Percentiles rank a stretch among this genome's conserved stretches.
Conservation (phyloP, 2,797 vertebrate genomes). For the Hippoglossus hippoglossus region DNA sequence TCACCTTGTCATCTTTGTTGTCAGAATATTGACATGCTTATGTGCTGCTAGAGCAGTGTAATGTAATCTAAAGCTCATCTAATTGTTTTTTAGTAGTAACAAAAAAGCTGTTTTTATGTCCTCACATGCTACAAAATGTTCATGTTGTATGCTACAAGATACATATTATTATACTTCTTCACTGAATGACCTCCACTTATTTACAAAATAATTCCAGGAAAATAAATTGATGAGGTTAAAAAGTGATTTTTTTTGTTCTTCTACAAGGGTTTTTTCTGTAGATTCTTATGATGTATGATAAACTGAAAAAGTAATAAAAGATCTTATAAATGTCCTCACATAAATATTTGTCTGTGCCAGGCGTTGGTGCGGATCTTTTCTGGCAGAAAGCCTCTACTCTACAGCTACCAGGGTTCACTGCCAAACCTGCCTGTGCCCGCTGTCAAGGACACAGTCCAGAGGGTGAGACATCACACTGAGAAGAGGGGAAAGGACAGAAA, state of each 20-base stretch:
- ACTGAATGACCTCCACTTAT: neutral
- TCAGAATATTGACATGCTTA: neutral
- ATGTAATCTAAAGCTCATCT: neutral
- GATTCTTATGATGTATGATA: neutral
- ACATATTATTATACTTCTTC: neutral
- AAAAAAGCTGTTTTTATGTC: neutral
- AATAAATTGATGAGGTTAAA: too few relatives aligned
- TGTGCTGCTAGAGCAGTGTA: neutral
- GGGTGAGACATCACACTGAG: constrained; percentile 79
- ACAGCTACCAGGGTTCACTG: constrained; percentile 91
- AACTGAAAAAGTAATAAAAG: too few relatives aligned
- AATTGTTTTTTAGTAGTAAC: neutral
- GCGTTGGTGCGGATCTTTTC: constrained; percentile 93
- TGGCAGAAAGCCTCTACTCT: constrained; percentile 90
- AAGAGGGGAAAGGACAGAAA: constrained; percentile 32
- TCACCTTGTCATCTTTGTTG: neutral
- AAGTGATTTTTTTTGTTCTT: too few relatives aligned
- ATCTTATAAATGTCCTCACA: neutral
- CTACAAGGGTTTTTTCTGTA: too few relatives aligned
- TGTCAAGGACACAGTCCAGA: constrained; percentile 87
- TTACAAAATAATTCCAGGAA: neutral
- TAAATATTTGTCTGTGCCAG: constrained; percentile 69
- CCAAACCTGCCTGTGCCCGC: constrained; percentile 91
- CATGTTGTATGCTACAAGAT: neutral
- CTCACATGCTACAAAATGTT: neutral